A percentile compares a stretch with the other conserved stretches of the same genome.
Evolutionary conservation across 2,888 invertebrate genomes (phyloP).

Genomic region (Mimumesa dahlbomi): DNA sequence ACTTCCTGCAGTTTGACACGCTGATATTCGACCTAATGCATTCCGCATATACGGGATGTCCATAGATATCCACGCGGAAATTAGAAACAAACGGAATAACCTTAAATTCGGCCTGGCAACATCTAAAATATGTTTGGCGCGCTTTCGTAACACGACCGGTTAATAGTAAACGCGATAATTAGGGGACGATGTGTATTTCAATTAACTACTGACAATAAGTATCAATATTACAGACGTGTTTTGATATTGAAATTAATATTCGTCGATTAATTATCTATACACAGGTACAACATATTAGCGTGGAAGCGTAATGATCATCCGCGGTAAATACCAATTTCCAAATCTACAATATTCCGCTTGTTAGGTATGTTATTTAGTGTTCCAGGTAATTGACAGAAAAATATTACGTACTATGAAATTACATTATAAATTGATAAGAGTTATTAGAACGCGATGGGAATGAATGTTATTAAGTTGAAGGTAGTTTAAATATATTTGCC

Average conservation of each 20-base stretch:
- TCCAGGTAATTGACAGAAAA: conserved; percentile 29
- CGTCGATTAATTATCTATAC: conserved; percentile 15
- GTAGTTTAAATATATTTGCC: too few relatives aligned
- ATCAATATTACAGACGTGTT: conserved; percentile 1
- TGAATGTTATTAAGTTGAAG: too few relatives aligned
- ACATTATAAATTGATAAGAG: conserved; percentile 16
- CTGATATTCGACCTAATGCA: conserved; percentile 31
- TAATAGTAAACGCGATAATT: not conserved
- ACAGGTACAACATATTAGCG: not conserved
- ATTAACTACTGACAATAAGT: conserved; percentile 26
- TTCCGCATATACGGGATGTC: conserved; percentile 5
- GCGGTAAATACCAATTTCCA: conserved; percentile 32
- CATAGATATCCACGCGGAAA: not conserved
- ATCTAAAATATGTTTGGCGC: too few relatives aligned
- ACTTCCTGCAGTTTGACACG: conserved; percentile 44
- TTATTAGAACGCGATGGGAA: conserved; percentile 26
- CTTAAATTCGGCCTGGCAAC: too few relatives aligned
- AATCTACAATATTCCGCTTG: conserved; percentile 9
- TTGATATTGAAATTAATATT: conserved; percentile 21
- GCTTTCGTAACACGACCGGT: too few relatives aligned
- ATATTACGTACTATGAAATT: conserved; percentile 33
- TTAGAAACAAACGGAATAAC: not conserved
- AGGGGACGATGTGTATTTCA: too few relatives aligned
- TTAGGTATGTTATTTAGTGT: conserved; percentile 21
- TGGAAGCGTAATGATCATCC: too few relatives aligned